Conservation (phyloP, 1,140 invertebrate species). For the Streblospio benedicti region DNA sequence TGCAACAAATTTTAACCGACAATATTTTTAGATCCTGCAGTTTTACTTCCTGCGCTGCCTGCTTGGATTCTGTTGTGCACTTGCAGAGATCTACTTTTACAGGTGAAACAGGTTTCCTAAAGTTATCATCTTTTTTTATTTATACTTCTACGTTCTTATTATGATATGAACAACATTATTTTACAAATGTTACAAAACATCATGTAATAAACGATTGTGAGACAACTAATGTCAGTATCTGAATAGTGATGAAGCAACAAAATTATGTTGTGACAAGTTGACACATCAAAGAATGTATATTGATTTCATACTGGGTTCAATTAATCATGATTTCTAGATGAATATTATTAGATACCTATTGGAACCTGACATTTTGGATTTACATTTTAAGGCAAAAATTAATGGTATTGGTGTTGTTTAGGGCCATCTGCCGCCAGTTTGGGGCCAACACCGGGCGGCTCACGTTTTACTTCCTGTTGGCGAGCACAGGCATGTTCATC, state of each 20-base stretch:
- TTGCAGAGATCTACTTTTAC: slow-evolving; percentile 87
- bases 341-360: background rate
- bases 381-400: background rate
- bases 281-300: too few relatives aligned
- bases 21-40: slow-evolving; percentile 62
- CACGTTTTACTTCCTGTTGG: slow-evolving; percentile 70
- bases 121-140: too few relatives aligned
- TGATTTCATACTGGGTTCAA: too few relatives aligned
- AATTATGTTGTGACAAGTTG: too few relatives aligned
- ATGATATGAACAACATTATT: too few relatives aligned
- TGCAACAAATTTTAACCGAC: too few relatives aligned
- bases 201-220: too few relatives aligned
- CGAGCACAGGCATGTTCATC: slow-evolving; percentile 86
- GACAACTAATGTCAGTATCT: too few relatives aligned
- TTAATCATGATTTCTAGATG: background rate
- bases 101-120: too few relatives aligned
- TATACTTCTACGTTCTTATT: too few relatives aligned
- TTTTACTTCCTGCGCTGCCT: slow-evolving; percentile 83
- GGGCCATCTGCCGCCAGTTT: slow-evolving; percentile 78
- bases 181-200: too few relatives aligned
- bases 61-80: slow-evolving; percentile 68
- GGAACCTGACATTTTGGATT: slow-evolving; percentile 18
- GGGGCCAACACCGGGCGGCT: slow-evolving; percentile 78
- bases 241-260: too few relatives aligned
- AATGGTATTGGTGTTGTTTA: slow-evolving; percentile 38